phyloP scores from a whole-genome alignment of 53 echinoderm and acorn worm genomes.

The Luidia sarsii region DNA sequence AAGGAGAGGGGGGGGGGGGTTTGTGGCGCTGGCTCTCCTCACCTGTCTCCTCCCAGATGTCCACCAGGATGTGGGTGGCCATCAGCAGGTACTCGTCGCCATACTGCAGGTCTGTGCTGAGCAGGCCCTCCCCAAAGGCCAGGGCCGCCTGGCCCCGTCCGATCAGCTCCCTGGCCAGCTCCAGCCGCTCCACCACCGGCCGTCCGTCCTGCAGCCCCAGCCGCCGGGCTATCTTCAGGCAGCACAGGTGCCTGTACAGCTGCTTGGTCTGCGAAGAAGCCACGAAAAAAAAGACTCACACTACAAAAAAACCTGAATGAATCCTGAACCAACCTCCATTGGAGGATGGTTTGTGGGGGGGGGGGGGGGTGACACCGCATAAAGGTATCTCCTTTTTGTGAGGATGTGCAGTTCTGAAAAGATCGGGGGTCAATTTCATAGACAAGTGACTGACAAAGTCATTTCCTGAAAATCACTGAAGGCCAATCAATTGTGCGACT shows the following conservation, averaged over 20 bases:
- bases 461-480: too few relatives aligned
- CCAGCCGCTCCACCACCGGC: conserved; percentile 60
- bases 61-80: conserved; percentile 86
- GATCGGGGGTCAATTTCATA: too few relatives aligned
- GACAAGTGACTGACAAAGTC: too few relatives aligned
- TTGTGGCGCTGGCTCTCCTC: too few relatives aligned
- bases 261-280: conserved; percentile 69
- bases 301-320: too few relatives aligned
- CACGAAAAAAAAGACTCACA: not conserved
- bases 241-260: conserved; percentile 81
- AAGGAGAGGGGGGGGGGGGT: too few relatives aligned
- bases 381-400: not conserved
- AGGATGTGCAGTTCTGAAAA: not conserved
- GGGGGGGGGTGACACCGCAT: not conserved
- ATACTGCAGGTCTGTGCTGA: conserved; percentile 82
- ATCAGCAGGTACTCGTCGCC: conserved; percentile 93
- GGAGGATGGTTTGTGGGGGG: not conserved
- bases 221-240: conserved; percentile 71
- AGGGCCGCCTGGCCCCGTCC: conserved; percentile 68
- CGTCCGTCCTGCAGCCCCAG: conserved; percentile 75
- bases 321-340: too few relatives aligned
- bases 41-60: conserved; percentile 87
- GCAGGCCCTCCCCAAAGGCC: conserved; percentile 58
- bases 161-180: conserved; percentile 71
- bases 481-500: too few relatives aligned